Conservation (phyloP, 2,888 invertebrate genomes). For the Rhingia campestris region DNA sequence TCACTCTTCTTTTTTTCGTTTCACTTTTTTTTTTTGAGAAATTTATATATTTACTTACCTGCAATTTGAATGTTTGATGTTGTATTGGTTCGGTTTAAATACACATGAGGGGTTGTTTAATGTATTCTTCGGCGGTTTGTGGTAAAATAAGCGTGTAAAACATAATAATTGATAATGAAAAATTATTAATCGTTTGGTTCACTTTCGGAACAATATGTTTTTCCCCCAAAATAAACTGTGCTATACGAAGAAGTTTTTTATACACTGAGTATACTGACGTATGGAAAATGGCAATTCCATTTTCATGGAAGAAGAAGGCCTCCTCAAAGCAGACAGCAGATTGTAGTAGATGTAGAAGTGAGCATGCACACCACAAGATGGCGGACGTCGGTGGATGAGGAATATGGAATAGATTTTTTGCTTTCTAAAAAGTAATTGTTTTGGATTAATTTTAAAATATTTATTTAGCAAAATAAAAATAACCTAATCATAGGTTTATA, state of each 20-base stretch:
- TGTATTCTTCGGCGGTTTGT: constrained; percentile 22
- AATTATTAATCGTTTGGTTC: constrained; percentile 39
- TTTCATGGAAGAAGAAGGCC: constrained; percentile 19
- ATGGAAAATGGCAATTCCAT: constrained; percentile 56
- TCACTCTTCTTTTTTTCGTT: constrained; percentile 10
- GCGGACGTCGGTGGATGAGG: background rate
- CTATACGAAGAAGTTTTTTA: constrained; percentile 51
- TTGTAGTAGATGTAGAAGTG: constrained; percentile 52
- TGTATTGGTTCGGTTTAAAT: constrained; percentile 27
- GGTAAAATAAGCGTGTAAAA: constrained; percentile 27
- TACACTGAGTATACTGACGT: constrained; percentile 61
- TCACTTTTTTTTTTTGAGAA: constrained; percentile 8
- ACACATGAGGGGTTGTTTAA: constrained; percentile 14
- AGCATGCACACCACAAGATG: constrained; percentile 22
- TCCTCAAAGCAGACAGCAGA: constrained; percentile 50
- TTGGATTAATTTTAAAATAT: background rate
- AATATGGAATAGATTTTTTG: constrained; percentile 14
- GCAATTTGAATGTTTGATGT: constrained; percentile 41
- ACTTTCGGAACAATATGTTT: constrained; percentile 66
- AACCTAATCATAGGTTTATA: background rate
- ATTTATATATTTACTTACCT: constrained; percentile 64
- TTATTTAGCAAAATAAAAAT: background rate
- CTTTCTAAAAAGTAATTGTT: background rate
- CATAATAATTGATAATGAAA: constrained; percentile 51
- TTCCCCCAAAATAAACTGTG: constrained; percentile 43